phyloP scores from a whole-genome alignment of 1,140 invertebrate species.

The Agrypnia vestita region DNA sequence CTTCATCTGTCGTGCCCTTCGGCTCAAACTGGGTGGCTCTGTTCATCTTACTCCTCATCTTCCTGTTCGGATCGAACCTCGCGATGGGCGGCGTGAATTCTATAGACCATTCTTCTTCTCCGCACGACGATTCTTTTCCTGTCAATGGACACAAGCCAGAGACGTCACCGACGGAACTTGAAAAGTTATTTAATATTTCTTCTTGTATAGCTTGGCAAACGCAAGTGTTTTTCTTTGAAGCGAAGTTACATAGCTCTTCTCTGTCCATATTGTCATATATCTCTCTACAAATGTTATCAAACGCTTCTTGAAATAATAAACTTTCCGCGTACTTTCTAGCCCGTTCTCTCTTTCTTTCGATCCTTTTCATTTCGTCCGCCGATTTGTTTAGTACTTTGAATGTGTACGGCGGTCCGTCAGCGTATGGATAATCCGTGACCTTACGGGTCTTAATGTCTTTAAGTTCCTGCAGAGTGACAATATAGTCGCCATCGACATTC shows the following conservation, averaged over 20 bases:
- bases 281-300: slow-evolving; percentile 44
- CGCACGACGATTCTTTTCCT: not conserved
- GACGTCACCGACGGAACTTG: not conserved
- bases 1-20: not conserved
- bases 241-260: slow-evolving; percentile 1
- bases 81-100: slow-evolving; percentile 46
- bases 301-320: slow-evolving; percentile 28
- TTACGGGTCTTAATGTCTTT: slow-evolving; percentile 10
- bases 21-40: slow-evolving; percentile 28
- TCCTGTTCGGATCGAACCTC: slow-evolving; percentile 38
- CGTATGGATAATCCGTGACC: slow-evolving; percentile 35
- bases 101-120: slow-evolving; percentile 30
- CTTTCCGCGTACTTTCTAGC: slow-evolving; percentile 18
- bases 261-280: slow-evolving; percentile 22
- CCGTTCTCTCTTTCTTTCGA: not conserved
- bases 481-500: slow-evolving; percentile 35
- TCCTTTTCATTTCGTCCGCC: slow-evolving; percentile 10
- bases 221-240: slow-evolving; percentile 5
- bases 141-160: not conserved
- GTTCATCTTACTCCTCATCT: not conserved
- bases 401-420: slow-evolving; percentile 23
- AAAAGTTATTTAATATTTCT: slow-evolving; percentile 25
- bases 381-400: slow-evolving; percentile 34
- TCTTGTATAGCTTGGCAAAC: slow-evolving; percentile 15
- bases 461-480: slow-evolving; percentile 26